phyloP scores from a whole-genome alignment of 2,797 vertebrate genomes.

The Falco berigora region DNA sequence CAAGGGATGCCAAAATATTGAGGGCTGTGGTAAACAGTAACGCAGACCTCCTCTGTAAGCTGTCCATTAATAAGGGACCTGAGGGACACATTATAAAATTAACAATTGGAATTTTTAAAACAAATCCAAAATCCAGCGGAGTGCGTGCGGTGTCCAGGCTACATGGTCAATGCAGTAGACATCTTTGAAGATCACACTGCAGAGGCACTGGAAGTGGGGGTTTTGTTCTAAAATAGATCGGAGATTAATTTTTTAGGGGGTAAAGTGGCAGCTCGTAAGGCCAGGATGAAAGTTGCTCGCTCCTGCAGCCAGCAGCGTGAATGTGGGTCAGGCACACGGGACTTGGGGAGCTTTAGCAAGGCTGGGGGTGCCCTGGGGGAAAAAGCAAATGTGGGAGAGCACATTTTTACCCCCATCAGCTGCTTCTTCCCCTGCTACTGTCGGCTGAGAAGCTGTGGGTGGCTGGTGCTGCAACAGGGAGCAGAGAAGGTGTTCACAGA shows the following conservation, averaged over 20 bases:
- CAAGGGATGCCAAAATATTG: constrained; percentile 38
- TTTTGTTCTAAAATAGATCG: background rate
- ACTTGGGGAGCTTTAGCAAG: background rate
- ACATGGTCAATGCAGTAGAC: background rate
- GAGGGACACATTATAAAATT: constrained; percentile 48
- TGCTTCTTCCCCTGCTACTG: background rate
- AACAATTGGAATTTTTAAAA: constrained; percentile 41
- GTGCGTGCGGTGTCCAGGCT: background rate
- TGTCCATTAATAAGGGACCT: constrained; percentile 41
- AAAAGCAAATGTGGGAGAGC: background rate
- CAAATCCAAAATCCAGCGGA: background rate
- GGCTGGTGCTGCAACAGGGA: background rate
- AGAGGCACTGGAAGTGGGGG: background rate
- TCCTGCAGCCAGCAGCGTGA: background rate
- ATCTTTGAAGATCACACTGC: background rate
- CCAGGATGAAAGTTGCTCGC: background rate
- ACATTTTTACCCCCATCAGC: background rate
- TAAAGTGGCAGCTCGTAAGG: background rate
- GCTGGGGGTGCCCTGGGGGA: background rate
- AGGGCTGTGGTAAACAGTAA: constrained; percentile 50
- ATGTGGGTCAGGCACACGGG: rapidly evolving
- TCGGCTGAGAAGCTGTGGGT: background rate
- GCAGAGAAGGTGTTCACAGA: background rate
- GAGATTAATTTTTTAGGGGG: background rate
- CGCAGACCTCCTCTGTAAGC: constrained; percentile 29